A percentile compares a stretch with the other conserved stretches of the same genome.
Conservation (phyloP, 2,797 vertebrate genomes). For the Trichosurus vulpecula region DNA sequence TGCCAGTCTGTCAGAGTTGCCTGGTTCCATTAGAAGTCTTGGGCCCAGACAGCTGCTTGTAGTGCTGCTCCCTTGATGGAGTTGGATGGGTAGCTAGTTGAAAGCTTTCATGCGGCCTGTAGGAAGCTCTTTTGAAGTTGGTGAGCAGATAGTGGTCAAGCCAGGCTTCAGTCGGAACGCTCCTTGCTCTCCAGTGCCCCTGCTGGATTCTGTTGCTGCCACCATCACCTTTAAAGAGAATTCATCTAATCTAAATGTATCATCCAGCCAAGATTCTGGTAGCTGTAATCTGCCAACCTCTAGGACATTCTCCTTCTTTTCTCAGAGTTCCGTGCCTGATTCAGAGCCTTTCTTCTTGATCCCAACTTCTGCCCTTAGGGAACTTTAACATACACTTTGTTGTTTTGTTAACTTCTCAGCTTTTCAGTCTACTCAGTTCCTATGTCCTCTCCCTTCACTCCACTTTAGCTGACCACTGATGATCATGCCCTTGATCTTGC, state of each 20-base stretch:
- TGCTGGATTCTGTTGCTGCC: neutral
- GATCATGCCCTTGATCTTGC: neutral
- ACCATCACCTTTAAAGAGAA: neutral
- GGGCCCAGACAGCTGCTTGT: neutral
- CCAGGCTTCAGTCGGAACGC: neutral
- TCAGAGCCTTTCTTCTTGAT: neutral
- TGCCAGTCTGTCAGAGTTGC: neutral
- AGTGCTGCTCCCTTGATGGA: neutral
- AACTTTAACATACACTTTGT: neutral
- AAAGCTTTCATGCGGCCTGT: neutral
- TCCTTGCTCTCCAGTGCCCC: neutral
- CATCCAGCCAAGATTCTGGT: neutral
- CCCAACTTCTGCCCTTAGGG: neutral
- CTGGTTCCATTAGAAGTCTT: neutral
- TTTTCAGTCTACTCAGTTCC: neutral
- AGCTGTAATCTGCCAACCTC: neutral
- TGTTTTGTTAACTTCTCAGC: neutral
- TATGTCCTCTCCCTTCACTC: neutral
- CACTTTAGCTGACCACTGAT: neutral
- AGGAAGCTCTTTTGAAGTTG: neutral
- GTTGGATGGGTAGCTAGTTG: neutral
- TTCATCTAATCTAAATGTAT: neutral
- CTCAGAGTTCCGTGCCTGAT: neutral
- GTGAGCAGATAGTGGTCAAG: neutral
- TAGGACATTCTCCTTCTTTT: neutral